A percentile compares a stretch with the other conserved stretches of the same genome.
Evolutionary conservation across 2,888 invertebrate genomes (phyloP).

Genomic region (Cataglyphis rosenhaueri): DNA sequence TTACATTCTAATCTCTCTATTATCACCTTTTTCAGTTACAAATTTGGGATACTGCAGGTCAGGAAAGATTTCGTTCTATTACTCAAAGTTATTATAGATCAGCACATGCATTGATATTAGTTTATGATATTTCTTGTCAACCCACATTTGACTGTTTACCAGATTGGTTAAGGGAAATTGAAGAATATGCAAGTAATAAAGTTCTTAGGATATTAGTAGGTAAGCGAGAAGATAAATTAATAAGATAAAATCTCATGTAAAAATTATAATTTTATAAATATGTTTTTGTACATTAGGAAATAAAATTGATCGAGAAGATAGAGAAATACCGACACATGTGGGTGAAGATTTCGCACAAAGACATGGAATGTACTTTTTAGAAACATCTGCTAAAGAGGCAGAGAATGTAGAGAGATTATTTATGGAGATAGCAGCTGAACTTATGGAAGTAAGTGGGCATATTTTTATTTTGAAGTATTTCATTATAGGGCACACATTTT

Average conservation of each 20-base stretch:
- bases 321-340: slow-evolving; percentile 97
- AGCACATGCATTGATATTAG: slow-evolving; percentile 98
- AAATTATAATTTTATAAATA: slow-evolving; percentile 5
- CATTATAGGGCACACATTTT: slow-evolving; percentile 11
- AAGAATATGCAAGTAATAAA: slow-evolving; percentile 98
- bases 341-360: slow-evolving; percentile 98
- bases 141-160: slow-evolving; percentile 99
- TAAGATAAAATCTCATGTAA: not conserved
- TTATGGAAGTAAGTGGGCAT: slow-evolving; percentile 90
- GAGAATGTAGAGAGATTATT: slow-evolving; percentile 99
- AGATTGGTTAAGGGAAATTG: slow-evolving; percentile 98
- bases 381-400: slow-evolving; percentile 99
- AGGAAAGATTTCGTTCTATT: slow-evolving; percentile 98
- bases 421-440: slow-evolving; percentile 97
- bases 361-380: slow-evolving; percentile 98
- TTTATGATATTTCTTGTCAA: slow-evolving; percentile 99
- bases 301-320: slow-evolving; percentile 98
- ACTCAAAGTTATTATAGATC: slow-evolving; percentile 99
- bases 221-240: slow-evolving; percentile 84
- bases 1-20: not conserved
- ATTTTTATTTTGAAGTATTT: slow-evolving; percentile 14
- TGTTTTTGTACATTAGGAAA: slow-evolving; percentile 89
- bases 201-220: slow-evolving; percentile 97
- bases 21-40: slow-evolving; percentile 90
- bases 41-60: slow-evolving; percentile 99